Percentiles rank a stretch among this genome's conserved stretches.
These are phyloP conservation scores for Oryctolagus cuniculus DNA, from an alignment of 2,113 vertebrate genomes.

Conservation along the genomic window mOryCun1.1 NC_091435.1:112641501-112642000, in stretches of 20 bases:
- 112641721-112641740: neutral
- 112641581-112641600: too few relatives aligned
- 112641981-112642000: neutral
- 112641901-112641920: neutral
- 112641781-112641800: conserved; percentile 21
- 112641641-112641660: neutral
- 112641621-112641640: neutral
- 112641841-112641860: neutral
- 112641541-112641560: neutral
- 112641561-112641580: too few relatives aligned
- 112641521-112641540: neutral
- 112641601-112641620: neutral
- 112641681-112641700: neutral
- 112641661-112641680: neutral
- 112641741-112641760: neutral
- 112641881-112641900: neutral
- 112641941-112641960: neutral
- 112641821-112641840: neutral
- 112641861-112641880: neutral
- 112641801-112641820: conserved; percentile 4
- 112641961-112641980: neutral
- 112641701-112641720: neutral
- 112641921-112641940: neutral
- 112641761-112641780: neutral
- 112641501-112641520: neutral